Evolutionary conservation across 2,113 vertebrate species (phyloP).

Genomic region (Mixornis gularis): DNA sequence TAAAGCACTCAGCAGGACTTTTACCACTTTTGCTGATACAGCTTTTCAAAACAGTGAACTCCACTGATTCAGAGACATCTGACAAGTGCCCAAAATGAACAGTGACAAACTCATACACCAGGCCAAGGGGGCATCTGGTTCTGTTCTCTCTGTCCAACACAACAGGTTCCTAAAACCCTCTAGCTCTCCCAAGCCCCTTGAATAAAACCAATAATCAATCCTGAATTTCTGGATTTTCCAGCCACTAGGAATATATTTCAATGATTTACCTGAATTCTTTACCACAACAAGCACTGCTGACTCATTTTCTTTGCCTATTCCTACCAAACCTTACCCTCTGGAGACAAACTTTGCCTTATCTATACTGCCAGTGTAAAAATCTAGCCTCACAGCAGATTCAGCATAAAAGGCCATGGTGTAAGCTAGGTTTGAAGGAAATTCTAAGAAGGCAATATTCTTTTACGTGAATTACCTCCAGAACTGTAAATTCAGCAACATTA

Average conservation of each 20-base stretch:
- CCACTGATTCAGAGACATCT: background rate
- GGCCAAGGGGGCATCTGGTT: accelerated
- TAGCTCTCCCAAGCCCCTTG: background rate
- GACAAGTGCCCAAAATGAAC: background rate
- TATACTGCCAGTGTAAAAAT: background rate
- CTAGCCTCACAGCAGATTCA: background rate
- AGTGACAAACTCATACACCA: background rate
- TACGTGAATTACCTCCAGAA: background rate
- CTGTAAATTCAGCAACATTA: background rate
- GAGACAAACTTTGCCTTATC: background rate
- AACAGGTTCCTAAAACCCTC: background rate
- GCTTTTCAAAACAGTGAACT: background rate
- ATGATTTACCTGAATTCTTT: background rate
- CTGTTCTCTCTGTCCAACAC: background rate
- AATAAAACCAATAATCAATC: background rate
- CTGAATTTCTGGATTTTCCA: background rate
- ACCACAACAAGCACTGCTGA: background rate
- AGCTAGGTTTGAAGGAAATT: background rate
- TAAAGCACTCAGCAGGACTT: background rate
- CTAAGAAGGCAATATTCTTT: background rate
- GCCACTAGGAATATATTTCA: background rate
- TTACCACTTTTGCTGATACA: background rate
- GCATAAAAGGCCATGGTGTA: background rate
- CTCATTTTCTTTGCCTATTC: background rate
- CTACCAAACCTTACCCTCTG: background rate